These are phyloP conservation scores for Parascotia fuliginaria DNA, from an alignment of 2,888 invertebrate genomes.

Conservation along the genomic window DNA sequence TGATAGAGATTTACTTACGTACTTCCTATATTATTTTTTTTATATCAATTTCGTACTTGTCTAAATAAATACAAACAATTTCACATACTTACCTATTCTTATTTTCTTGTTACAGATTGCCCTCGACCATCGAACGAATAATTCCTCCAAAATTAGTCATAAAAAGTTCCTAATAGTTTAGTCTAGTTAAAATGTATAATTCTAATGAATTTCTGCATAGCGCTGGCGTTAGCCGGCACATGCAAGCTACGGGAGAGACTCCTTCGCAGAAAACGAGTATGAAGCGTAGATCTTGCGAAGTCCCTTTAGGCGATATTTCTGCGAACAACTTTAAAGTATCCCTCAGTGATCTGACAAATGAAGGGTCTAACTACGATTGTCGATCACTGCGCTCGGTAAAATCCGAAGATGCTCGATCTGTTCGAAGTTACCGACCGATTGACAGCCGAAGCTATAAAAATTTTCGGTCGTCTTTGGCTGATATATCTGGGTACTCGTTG, in stretches of 20 bases:
- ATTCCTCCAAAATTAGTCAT: slow-evolving; percentile 80
- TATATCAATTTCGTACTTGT: too few species aligned
- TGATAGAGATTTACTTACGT: neutral
- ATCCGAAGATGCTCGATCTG: slow-evolving; percentile 70
- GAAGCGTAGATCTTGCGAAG: slow-evolving; percentile 80
- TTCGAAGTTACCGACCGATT: slow-evolving; percentile 72
- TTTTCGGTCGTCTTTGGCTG: slow-evolving; percentile 74
- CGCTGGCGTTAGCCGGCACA: slow-evolving; percentile 79
- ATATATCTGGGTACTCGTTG: slow-evolving; percentile 66
- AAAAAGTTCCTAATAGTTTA: slow-evolving; percentile 77
- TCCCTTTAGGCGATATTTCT: slow-evolving; percentile 78
- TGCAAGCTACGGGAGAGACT: slow-evolving; percentile 80
- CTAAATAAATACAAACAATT: too few species aligned
- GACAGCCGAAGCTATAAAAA: slow-evolving; percentile 79
- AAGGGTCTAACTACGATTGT: slow-evolving; percentile 69
- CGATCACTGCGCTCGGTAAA: slow-evolving; percentile 70
- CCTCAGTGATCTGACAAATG: slow-evolving; percentile 71
- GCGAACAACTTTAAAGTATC: slow-evolving; percentile 81
- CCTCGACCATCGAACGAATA: slow-evolving; percentile 64
- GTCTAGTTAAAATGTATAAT: slow-evolving; percentile 73
- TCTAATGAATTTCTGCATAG: slow-evolving; percentile 80
- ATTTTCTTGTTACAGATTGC: slow-evolving; percentile 76
- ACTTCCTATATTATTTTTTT: too few species aligned
- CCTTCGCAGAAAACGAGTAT: slow-evolving; percentile 80
- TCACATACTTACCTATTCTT: too few species aligned